Conservation (phyloP, 92 coral and sea anemone species). For the Heteractis magnifica region DNA sequence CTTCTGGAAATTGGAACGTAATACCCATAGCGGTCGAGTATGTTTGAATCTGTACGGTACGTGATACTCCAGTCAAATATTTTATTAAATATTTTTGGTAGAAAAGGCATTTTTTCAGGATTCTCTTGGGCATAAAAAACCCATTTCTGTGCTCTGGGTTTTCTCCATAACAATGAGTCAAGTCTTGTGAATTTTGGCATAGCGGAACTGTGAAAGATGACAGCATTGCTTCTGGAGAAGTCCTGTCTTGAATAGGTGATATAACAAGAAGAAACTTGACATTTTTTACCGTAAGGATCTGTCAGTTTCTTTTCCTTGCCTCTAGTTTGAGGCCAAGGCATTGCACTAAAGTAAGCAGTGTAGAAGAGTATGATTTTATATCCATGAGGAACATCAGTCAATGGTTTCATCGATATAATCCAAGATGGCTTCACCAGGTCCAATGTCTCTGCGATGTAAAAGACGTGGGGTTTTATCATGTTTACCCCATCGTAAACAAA, state of each 20-base stretch:
- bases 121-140: constrained; percentile 23
- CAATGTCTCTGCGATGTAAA: not conserved
- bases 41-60: constrained; percentile 12
- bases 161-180: not conserved
- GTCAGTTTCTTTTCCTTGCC: not conserved
- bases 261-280: constrained; percentile 20
- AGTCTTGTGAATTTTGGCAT: not conserved
- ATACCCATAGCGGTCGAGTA: constrained; percentile 7
- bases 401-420: constrained; percentile 9
- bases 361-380: constrained; percentile 25
- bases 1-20: not conserved
- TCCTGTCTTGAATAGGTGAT: constrained; percentile 19
- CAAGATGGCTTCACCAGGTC: constrained; percentile 5
- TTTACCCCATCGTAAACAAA: not conserved
- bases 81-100: not conserved
- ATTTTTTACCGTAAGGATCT: constrained; percentile 6
- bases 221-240: constrained; percentile 33
- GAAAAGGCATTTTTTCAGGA: constrained; percentile 7
- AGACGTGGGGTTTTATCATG: not conserved
- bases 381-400: not conserved
- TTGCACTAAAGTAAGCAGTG: constrained; percentile 21
- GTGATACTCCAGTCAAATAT: constrained; percentile 29
- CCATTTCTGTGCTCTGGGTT: constrained; percentile 33
- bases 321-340: constrained; percentile 29
- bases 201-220: constrained; percentile 18